Percentiles rank a stretch among this genome's conserved stretches.
These are phyloP conservation scores for Euwallacea fornicatus DNA, from an alignment of 1,140 invertebrate species.

Conservation along the genomic window DNA sequence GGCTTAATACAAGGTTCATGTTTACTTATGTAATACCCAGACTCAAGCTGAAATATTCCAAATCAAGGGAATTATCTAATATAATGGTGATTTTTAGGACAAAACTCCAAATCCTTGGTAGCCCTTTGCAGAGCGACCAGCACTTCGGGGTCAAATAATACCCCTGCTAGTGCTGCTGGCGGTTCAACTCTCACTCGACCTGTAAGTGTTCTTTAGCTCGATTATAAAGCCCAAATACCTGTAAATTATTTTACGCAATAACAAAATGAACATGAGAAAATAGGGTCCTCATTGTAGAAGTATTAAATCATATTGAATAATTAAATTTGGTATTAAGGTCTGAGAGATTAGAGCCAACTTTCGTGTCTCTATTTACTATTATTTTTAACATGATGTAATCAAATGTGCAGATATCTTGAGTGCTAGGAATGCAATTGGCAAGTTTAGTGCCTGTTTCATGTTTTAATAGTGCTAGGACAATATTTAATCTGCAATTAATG, in stretches of 20 bases:
- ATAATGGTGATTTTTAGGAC: conserved; percentile 42
- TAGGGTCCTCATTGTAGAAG: too few relatives aligned
- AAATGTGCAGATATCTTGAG: too few relatives aligned
- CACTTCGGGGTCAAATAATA: conserved; percentile 48
- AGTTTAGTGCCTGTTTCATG: too few relatives aligned
- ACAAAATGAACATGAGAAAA: background rate
- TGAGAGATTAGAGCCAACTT: too few relatives aligned
- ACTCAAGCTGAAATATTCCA: conserved; percentile 12
- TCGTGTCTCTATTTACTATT: too few relatives aligned
- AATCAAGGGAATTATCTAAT: background rate
- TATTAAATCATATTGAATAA: too few relatives aligned
- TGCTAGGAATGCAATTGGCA: too few relatives aligned
- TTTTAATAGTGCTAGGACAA: too few relatives aligned
- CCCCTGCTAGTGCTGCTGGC: conserved; percentile 54
- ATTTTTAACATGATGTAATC: too few relatives aligned
- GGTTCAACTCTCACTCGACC: conserved; percentile 60
- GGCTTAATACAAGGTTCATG: too few relatives aligned
- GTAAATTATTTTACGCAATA: background rate
- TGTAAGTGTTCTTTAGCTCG: conserved; percentile 47
- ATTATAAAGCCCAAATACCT: background rate
- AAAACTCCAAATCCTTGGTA: conserved; percentile 41
- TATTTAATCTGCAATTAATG: too few relatives aligned
- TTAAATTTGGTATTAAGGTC: too few relatives aligned
- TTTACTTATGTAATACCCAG: background rate
- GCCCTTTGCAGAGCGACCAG: conserved; percentile 51